Percentiles rank a stretch among this genome's conserved stretches.
phyloP scores from a whole-genome alignment of 92 coral and sea anemone species.

The Bergia sp. region DNA sequence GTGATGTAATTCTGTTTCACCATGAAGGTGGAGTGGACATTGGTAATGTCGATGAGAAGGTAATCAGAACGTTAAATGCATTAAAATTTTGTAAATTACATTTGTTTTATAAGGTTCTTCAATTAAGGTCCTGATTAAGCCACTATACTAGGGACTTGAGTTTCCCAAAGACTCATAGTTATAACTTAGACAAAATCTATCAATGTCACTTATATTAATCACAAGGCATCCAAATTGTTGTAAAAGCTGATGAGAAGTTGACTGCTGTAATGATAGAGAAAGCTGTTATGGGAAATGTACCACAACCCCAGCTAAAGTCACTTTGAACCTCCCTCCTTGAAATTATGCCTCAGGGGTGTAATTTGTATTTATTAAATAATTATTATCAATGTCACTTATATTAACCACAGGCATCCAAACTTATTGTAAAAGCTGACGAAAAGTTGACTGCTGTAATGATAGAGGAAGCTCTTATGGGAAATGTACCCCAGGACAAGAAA shows the following conservation, averaged over 20 bases:
- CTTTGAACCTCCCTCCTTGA: too few relatives aligned
- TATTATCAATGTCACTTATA: neutral
- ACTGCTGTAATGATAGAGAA: constrained; percentile 71
- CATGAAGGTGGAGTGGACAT: constrained; percentile 98
- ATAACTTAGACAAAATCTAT: too few relatives aligned
- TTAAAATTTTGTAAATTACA: too few relatives aligned
- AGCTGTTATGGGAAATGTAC: constrained; percentile 75
- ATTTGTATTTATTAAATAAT: too few relatives aligned
- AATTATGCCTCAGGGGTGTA: too few relatives aligned
- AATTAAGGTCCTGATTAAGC: too few relatives aligned
- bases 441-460: constrained; percentile 67
- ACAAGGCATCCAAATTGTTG: constrained; percentile 86
- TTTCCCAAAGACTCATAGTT: too few relatives aligned
- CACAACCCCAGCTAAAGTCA: constrained; percentile 29
- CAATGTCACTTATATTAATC: neutral
- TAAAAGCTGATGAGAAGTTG: constrained; percentile 73
- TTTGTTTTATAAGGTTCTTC: too few relatives aligned
- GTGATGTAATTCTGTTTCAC: constrained; percentile 93
- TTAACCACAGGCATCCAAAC: constrained; percentile 75
- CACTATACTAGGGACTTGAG: too few relatives aligned
- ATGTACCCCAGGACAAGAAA: constrained; percentile 85
- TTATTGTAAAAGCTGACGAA: constrained; percentile 77
- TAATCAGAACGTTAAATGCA: neutral
- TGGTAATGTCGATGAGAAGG: constrained; percentile 97
- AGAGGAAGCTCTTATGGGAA: constrained; percentile 71